Base-by-base conservation (phyloP, 2,888 invertebrate genomes). In the Taphrorychus bicolor region DNA sequence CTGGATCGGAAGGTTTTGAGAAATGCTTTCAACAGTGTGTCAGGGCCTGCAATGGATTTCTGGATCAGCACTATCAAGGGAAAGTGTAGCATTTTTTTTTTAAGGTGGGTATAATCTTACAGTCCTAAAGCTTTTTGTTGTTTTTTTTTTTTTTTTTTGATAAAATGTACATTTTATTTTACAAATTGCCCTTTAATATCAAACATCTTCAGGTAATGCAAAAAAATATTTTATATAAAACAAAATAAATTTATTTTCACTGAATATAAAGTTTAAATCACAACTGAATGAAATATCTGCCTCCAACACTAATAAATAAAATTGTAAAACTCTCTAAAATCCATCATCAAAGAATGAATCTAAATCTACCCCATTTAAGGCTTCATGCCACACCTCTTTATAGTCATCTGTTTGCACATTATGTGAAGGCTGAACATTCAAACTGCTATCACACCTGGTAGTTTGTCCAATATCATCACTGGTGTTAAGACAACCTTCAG, bases 1-100 rank as follows among this genome's bases (percentile, higher is more conserved):
- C 81, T 40, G 89, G 87, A 56, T 84, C 86, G 57, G 84, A 84
- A 66, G 92, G 91, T 9, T 94, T 94, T 81, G 89, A 91, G 76
- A 88, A 88, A 76, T 92, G 91, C 72, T 93, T 89, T 76, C 85
- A 90, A 70, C 92, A 93, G 78, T 91, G 92, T 78, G 75, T 87
- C 1, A 83, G 90, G 66, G 88, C 89, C 63, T 89, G 90, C 74
- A 83, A 83, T 64, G 87, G 85, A 45, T 93, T 92, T 82, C 81
- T 91, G 72, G 83, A 87, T 68, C 69, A 73, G 64, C 52, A 70
- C 5, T 42, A 60, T 70, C 56, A 63, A 64, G 61, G 59, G 24
- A 57, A 62, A 18, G 48, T 67, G 42, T 65, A 59, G 32, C 7
- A 49, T 19, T n/a, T n/a, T n/a, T n/a, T n/a, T n/a, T n/a, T n/a